Evolutionary conservation across 2,888 invertebrate genomes (phyloP), one percentile per base, ranked within the genome.

Genomic region (Teleogryllus oceanicus): DNA sequence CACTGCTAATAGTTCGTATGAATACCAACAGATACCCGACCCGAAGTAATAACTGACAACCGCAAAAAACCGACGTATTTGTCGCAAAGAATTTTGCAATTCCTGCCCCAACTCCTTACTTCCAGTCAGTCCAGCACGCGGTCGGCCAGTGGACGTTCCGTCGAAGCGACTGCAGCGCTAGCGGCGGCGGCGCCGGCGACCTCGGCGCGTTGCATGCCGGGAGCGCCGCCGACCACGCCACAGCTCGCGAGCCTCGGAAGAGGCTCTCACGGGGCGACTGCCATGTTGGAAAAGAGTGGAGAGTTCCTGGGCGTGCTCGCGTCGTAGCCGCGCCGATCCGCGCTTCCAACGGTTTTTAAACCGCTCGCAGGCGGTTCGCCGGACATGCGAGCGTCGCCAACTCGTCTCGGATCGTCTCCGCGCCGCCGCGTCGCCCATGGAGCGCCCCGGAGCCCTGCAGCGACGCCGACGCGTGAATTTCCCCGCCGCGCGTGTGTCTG

Each of bases 191-290:
- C 62, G 62, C 4, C 11, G 62, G 62, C 11, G n/a, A 62, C 16
- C 4, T 62, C 62, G 16, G 11, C 13, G 62, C 62, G 62, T 18
- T 13, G 62, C 62, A 62, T 62, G 16, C 13, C 62, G 62, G 62
- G 62, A 62, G n/a, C 62, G 13, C 16, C 62, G 62, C 62, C 62
- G 62, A 62, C 62, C 62, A 62, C 62, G 62, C 62, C 62, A 62
- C 62, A 62, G 62, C n/a, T 62, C 62, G 62, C 62, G 62, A 62
- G n/a, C 16, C 62, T 62, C 62, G 37, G 37, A 24, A 24, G 24
- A 24, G 24, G 8, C 8, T 8, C 37, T 37, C n/a, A 16, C 62
- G 62, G 16, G 51, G 16, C 62, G 62, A 18, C 62, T 62, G 62
- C 62, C 62, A 62, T 62, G 62, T 62, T 62, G 62, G 62, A 62